These are phyloP conservation scores for Coendou prehensilis DNA, from an alignment of 2,797 vertebrate genomes.

Conservation along the genomic window DNA sequence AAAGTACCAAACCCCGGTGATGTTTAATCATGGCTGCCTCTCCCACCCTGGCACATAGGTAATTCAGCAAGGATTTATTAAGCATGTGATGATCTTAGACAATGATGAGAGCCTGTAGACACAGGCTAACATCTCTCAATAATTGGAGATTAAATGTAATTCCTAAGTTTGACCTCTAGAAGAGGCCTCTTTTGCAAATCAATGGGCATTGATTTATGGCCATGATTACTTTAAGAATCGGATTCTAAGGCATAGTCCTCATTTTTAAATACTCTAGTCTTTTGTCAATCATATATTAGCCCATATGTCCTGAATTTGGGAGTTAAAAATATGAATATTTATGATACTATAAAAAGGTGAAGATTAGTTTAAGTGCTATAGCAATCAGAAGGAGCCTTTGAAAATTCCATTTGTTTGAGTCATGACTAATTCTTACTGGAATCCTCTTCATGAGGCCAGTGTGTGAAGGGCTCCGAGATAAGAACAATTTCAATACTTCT, in stretches of 20 bases:
- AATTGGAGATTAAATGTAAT: neutral
- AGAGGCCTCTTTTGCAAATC: neutral
- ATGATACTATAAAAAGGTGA: slow-evolving; percentile 6
- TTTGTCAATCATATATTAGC: neutral
- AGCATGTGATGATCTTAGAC: neutral
- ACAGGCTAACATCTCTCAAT: neutral
- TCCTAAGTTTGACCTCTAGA: neutral
- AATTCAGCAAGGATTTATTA: neutral
- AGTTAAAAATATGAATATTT: neutral
- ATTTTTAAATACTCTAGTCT: slow-evolving; percentile 49
- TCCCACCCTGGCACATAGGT: neutral
- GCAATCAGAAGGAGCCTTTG: slow-evolving; percentile 13
- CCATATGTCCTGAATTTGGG: neutral
- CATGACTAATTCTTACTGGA: slow-evolving; percentile 30
- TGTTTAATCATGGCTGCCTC: neutral
- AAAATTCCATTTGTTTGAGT: slow-evolving; percentile 70
- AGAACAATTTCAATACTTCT: slow-evolving; percentile 26
- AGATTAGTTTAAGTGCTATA: slow-evolving; percentile 33
- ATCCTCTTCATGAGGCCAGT: neutral
- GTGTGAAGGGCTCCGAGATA: slow-evolving; percentile 47
- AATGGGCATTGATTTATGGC: neutral
- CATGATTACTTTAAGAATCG: slow-evolving; percentile 5
- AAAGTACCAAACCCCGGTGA: neutral
- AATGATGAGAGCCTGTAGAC: neutral
- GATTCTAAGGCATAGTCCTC: slow-evolving; percentile 1